Percentiles rank a stretch among this genome's conserved stretches.
Evolutionary conservation across 2,797 vertebrate species (phyloP).

Genomic region (Sebastes flavidus): DNA sequence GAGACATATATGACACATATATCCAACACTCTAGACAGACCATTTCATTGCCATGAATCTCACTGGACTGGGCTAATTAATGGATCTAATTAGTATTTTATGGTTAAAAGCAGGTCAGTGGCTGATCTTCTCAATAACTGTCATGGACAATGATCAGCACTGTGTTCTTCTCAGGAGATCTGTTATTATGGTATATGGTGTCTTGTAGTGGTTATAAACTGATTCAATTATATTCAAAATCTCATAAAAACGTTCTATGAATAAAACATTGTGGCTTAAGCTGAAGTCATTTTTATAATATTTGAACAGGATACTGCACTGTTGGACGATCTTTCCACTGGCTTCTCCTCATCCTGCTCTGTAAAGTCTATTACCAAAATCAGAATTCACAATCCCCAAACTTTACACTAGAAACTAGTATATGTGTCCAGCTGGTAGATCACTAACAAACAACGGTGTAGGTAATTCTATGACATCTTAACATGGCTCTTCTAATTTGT

Average conservation of each 20-base stretch:
- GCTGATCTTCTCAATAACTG: slow-evolving; percentile 42
- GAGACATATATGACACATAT: slow-evolving; percentile 42
- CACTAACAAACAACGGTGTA: not conserved
- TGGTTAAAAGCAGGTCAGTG: slow-evolving; percentile 50
- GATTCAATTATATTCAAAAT: slow-evolving; percentile 11
- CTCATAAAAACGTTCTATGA: not conserved
- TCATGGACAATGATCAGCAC: slow-evolving; percentile 40
- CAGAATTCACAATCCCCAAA: not conserved
- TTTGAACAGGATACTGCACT: not conserved
- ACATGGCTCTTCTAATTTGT: not conserved
- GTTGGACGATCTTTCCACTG: not conserved
- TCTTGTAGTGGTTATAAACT: slow-evolving; percentile 4
- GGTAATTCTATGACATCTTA: not conserved
- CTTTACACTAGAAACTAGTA: not conserved
- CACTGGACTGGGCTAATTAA: slow-evolving; percentile 63
- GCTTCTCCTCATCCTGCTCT: not conserved
- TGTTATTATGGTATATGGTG: not conserved
- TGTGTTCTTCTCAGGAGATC: slow-evolving; percentile 18
- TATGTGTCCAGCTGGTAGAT: not conserved
- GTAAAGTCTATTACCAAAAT: not conserved
- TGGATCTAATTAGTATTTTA: slow-evolving; percentile 61
- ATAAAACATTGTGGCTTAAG: not conserved
- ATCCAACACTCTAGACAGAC: slow-evolving; percentile 28
- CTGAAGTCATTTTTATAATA: not conserved
- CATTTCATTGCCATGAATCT: slow-evolving; percentile 49